These are phyloP conservation scores for Aphidoletes aphidimyza DNA, from an alignment of 2,888 invertebrate species.

Conservation along the genomic window DNA sequence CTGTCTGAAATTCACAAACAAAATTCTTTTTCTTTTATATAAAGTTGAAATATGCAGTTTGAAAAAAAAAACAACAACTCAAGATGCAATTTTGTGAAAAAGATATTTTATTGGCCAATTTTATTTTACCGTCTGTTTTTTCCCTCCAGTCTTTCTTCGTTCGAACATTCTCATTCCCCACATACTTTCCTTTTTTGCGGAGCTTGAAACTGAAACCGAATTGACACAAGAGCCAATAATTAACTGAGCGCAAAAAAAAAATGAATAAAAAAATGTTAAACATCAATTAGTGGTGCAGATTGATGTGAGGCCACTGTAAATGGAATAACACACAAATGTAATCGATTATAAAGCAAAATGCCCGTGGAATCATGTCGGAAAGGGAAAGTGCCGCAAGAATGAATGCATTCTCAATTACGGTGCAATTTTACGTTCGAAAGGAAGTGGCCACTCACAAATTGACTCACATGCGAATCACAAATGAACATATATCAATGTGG, in stretches of 20 bases:
- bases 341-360: not conserved
- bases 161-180: not conserved
- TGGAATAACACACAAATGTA: not conserved
- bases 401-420: slow-evolving; percentile 28
- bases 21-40: not conserved
- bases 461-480: not conserved
- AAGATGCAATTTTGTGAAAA: not conserved
- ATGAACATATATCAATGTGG: not conserved
- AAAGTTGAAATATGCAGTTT: not conserved
- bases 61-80: not conserved
- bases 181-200: not conserved
- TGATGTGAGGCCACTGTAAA: not conserved
- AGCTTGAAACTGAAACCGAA: not conserved
- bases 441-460: not conserved
- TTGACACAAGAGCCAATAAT: not conserved
- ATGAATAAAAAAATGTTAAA: slow-evolving; percentile 51
- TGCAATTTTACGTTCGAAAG: not conserved
- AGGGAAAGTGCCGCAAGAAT: slow-evolving; percentile 9
- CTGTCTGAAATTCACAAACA: not conserved
- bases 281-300: not conserved
- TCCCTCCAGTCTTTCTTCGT: not conserved
- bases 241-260: not conserved
- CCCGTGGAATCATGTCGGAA: slow-evolving; percentile 19
- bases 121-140: not conserved
- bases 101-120: slow-evolving; percentile 21